Base-by-base conservation (phyloP, 2,797 vertebrate species). In the Chelonia mydas region DNA sequence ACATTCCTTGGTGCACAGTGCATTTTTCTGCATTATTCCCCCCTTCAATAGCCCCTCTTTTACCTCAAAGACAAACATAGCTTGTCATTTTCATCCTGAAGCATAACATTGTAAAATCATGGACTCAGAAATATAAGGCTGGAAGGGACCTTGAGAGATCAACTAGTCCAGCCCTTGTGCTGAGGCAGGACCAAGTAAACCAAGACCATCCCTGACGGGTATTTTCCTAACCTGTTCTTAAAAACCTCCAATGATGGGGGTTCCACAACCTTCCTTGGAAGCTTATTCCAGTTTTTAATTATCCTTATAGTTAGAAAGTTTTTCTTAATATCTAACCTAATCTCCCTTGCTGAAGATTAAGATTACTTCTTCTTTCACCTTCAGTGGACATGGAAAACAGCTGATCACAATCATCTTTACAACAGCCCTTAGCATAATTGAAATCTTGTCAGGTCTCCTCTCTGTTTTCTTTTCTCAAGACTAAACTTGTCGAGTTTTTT, bases 51-150 rank as follows among this genome's bases (percentile, higher is more conserved):
- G 89, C 81, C 76, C 87, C 93, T 92, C 83, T 88, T 90, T 81
- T 88, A 94, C 83, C 80, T 88, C 59, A 88, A 95, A 86, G 74
- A 61, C 92, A 97, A 95, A 91, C 74, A 91, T 91, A 83, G 41
- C 59, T 88, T 76, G 59, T 81, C 89, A 90, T 96, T 94, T 96
- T 86, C 50, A 50, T 86, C 88, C 53, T 84, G 78, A 2, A 16
- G 81, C 76, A 81, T 53, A 79, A 94, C 88, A 87, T 37, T 68
- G n/a, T 21, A 68, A n/a, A 37, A 21, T 37, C n/a, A n/a, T 21
- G 19, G n/a, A 37, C n/a, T 37, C 9, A 68, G n/a, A 68, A 37
- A 68, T 68, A 9, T 68, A 68, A 19, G n/a, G 65, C 9, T 68
- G n/a, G n/a, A 68, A 68, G n/a, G 16, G n/a, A 61, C n/a, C n/a